Percentiles rank a stretch among this genome's conserved stretches.
Evolutionary conservation across 2,797 vertebrate genomes (phyloP).

Genomic region (Macroramphosus scolopax): DNA sequence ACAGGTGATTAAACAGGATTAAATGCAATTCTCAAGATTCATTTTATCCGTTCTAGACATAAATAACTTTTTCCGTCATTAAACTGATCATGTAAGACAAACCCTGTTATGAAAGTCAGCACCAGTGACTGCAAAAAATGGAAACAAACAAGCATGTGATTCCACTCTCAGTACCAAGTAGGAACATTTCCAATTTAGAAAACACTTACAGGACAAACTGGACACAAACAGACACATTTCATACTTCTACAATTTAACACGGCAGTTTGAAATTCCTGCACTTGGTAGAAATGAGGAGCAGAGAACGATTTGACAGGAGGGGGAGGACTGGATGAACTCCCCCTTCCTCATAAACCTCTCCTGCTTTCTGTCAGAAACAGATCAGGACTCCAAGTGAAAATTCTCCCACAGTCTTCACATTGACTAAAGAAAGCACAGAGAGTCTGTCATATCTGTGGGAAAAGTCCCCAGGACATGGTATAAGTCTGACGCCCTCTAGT

Average conservation of each 20-base stretch:
- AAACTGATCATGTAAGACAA: too few species aligned
- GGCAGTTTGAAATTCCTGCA: conserved; percentile 19
- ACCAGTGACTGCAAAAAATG: too few species aligned
- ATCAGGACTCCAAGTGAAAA: neutral
- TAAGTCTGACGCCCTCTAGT: conserved; percentile 38
- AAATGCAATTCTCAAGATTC: too few species aligned
- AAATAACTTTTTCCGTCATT: too few species aligned
- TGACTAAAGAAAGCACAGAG: conserved; percentile 4
- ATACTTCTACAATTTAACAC: conserved; percentile 11
- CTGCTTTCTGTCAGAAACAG: conserved; percentile 8
- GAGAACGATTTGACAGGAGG: neutral
- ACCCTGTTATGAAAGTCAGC: too few species aligned
- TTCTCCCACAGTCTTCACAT: conserved; percentile 4
- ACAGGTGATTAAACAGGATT: too few species aligned
- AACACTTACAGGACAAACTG: neutral
- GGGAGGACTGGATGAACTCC: neutral
- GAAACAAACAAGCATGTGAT: too few species aligned
- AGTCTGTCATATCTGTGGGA: too few species aligned
- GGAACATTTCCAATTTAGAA: too few species aligned
- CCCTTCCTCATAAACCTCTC: neutral
- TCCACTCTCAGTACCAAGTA: too few species aligned
- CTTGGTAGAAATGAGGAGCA: conserved; percentile 3
- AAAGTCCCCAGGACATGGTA: neutral
- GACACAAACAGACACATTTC: neutral
- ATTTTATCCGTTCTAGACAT: too few species aligned